Conservation (phyloP, 2,888 invertebrate species). For the Acrobasis consociella region DNA sequence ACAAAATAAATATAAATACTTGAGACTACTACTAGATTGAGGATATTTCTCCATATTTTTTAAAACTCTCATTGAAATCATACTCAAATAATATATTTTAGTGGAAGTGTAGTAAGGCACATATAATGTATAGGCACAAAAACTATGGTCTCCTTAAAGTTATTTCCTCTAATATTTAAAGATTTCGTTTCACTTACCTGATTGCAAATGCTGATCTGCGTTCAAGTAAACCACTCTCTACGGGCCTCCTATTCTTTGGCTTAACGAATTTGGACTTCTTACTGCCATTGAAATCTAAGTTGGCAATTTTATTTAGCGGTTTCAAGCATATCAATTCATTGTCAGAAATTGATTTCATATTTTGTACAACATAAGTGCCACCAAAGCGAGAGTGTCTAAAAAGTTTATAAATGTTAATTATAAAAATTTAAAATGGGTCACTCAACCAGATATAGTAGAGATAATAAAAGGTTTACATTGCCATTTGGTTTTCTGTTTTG, state of each 20-base stretch:
- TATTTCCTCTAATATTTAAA: not conserved
- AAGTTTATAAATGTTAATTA: too few species aligned
- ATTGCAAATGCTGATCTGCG: slow-evolving; percentile 95
- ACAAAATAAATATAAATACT: too few species aligned
- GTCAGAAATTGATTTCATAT: slow-evolving; percentile 96
- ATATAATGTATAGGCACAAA: too few species aligned
- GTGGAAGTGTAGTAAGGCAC: too few species aligned
- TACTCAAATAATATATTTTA: too few species aligned
- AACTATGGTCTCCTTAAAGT: not conserved
- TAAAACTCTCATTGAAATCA: too few species aligned
- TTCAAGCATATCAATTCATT: slow-evolving; percentile 95
- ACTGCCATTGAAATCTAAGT: slow-evolving; percentile 89
- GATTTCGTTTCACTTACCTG: slow-evolving; percentile 60
- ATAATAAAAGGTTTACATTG: not conserved
- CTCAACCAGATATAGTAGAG: not conserved
- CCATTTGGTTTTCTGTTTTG: too few species aligned
- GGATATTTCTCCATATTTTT: too few species aligned
- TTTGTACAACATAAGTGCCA: slow-evolving; percentile 95
- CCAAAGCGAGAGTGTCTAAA: slow-evolving; percentile 95
- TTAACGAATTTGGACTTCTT: slow-evolving; percentile 80
- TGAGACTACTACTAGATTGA: too few species aligned
- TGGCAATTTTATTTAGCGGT: slow-evolving; percentile 89
- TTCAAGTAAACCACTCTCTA: slow-evolving; percentile 86
- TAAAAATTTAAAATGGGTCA: too few species aligned
- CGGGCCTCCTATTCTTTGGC: slow-evolving; percentile 88